phyloP scores from a whole-genome alignment of 2,797 vertebrate genomes.

The Esox masquinongy region DNA sequence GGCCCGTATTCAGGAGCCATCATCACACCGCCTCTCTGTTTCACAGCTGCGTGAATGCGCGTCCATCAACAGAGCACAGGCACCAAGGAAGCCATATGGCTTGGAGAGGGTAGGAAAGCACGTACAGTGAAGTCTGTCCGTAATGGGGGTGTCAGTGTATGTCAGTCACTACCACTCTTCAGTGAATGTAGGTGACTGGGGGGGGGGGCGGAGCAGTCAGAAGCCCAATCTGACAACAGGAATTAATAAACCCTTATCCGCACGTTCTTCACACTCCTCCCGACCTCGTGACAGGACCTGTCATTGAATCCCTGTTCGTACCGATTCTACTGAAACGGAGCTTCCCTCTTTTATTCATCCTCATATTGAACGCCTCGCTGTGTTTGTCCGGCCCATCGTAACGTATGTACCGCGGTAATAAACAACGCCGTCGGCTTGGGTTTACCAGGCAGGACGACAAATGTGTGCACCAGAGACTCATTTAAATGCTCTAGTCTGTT shows the following conservation, averaged over 20 bases:
- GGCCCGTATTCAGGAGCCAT: background rate
- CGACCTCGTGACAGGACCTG: background rate
- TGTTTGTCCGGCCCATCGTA: background rate
- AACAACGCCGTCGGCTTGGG: background rate
- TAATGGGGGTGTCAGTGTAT: background rate
- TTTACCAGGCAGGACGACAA: background rate
- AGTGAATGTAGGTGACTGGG: background rate
- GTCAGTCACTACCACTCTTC: background rate
- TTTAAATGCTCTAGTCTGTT: background rate
- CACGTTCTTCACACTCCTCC: background rate
- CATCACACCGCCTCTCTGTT: background rate
- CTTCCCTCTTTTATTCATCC: background rate
- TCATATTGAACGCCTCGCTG: too few species aligned
- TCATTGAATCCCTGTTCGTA: background rate
- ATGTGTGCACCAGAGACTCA: background rate
- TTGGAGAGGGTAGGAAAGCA: background rate
- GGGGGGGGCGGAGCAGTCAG: background rate
- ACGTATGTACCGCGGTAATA: background rate
- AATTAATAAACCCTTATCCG: background rate
- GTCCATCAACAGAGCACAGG: background rate
- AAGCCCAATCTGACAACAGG: background rate
- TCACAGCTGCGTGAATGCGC: background rate
- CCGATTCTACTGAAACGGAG: background rate
- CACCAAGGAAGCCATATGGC: background rate
- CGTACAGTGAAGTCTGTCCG: background rate